phyloP scores from a whole-genome alignment of 1,140 invertebrate genomes.

The Brachionus rubens region DNA sequence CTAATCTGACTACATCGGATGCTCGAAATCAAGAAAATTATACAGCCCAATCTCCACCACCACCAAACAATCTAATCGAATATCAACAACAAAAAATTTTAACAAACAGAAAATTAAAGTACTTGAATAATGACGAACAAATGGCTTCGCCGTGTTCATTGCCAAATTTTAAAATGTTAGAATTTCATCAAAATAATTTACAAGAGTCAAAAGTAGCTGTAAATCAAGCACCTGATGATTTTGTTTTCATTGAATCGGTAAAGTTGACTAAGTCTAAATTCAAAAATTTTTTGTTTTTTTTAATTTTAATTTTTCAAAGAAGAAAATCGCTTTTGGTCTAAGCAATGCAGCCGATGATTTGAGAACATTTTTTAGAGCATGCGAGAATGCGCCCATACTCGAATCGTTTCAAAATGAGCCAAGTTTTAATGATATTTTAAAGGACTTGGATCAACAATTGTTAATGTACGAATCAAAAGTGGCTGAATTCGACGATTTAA shows the following conservation, averaged over 20 bases:
- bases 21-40: constrained; percentile 2
- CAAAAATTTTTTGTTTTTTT: constrained; percentile 35
- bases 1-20: constrained; percentile 25
- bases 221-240: constrained; percentile 64
- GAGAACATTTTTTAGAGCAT: constrained; percentile 73
- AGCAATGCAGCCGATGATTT: constrained; percentile 66
- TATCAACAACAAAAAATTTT: neutral
- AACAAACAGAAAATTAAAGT: neutral
- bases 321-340: constrained; percentile 66
- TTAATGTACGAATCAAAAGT: constrained; percentile 72
- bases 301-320: constrained; percentile 49
- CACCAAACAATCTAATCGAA: constrained; percentile 1
- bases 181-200: constrained; percentile 30
- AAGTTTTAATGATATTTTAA: constrained; percentile 66
- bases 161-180: constrained; percentile 46
- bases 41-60: constrained; percentile 1
- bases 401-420: constrained; percentile 66
- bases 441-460: constrained; percentile 70
- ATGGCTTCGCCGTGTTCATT: constrained; percentile 36
- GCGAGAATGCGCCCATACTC: constrained; percentile 71
- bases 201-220: neutral
- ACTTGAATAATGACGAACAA: constrained; percentile 4
- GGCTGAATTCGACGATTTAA: constrained; percentile 70
- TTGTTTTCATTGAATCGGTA: constrained; percentile 70
- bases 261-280: too few species aligned